Evolutionary conservation across 2,113 vertebrate genomes (phyloP).

Genomic region (Pseudorhombus dupliciocellatus): DNA sequence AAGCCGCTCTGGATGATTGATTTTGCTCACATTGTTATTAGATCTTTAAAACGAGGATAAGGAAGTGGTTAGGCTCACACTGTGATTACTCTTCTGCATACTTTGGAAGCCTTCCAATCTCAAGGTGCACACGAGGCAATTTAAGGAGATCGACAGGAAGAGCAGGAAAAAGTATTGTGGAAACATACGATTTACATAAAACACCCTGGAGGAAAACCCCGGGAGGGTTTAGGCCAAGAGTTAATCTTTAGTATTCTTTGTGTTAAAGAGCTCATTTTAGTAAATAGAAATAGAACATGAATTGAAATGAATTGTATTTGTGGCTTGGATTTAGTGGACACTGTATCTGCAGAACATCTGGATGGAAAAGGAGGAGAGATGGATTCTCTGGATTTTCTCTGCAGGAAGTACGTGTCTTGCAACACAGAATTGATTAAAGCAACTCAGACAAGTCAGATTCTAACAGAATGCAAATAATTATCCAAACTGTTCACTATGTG

Average conservation of each 20-base stretch:
- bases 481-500: neutral
- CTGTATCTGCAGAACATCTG: constrained; percentile 44
- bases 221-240: constrained; percentile 31
- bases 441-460: neutral
- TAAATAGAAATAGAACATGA: constrained; percentile 32
- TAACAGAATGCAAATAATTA: neutral
- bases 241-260: constrained; percentile 26
- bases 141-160: constrained; percentile 55
- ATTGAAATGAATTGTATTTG: constrained; percentile 36
- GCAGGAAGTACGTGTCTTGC: constrained; percentile 4
- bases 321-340: constrained; percentile 34
- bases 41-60: constrained; percentile 60
- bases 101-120: constrained; percentile 70
- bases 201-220: constrained; percentile 40
- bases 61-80: constrained; percentile 64
- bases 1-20: constrained; percentile 63
- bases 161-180: constrained; percentile 46
- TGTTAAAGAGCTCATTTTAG: constrained; percentile 28
- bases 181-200: constrained; percentile 63
- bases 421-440: constrained; percentile 12
- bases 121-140: constrained; percentile 68
- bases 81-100: constrained; percentile 68
- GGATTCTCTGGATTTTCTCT: constrained; percentile 39
- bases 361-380: constrained; percentile 3
- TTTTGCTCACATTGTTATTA: constrained; percentile 61